phyloP scores from a whole-genome alignment of 2,113 vertebrate species.

The Odobenus rosmarus region DNA sequence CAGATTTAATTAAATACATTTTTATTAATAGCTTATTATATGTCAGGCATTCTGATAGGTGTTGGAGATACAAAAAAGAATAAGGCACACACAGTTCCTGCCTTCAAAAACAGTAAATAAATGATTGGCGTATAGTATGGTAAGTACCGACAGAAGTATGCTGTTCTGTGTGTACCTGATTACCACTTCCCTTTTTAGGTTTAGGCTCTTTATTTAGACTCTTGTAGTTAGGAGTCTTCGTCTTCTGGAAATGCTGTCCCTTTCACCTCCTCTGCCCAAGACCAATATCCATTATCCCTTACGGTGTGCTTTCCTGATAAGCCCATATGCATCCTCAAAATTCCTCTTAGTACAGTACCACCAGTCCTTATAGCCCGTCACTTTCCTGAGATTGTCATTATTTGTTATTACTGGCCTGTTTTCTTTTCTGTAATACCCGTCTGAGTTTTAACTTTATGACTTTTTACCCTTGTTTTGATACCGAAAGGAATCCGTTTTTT shows the following conservation, averaged over 20 bases:
- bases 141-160: not conserved
- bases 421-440: slow-evolving; percentile 18
- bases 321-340: not conserved
- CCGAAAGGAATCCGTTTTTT: not conserved
- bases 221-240: not conserved
- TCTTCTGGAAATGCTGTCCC: not conserved
- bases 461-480: slow-evolving; percentile 11
- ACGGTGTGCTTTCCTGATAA: not conserved
- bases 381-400: slow-evolving; percentile 5
- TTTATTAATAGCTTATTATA: not conserved
- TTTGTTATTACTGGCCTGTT: slow-evolving; percentile 9
- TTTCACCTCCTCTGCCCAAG: not conserved
- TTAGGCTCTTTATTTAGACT: not conserved
- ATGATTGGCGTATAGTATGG: not conserved
- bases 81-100: slow-evolving; percentile 15
- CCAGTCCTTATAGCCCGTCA: not conserved
- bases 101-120: not conserved
- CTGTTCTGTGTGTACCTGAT: not conserved
- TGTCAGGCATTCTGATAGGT: slow-evolving; percentile 16
- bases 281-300: not conserved
- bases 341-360: not conserved
- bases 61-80: not conserved
- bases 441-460: not conserved
- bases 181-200: not conserved
- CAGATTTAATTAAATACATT: slow-evolving; percentile 22